Conservation (phyloP, 2,113 vertebrate genomes). For the Petroica traversi region DNA sequence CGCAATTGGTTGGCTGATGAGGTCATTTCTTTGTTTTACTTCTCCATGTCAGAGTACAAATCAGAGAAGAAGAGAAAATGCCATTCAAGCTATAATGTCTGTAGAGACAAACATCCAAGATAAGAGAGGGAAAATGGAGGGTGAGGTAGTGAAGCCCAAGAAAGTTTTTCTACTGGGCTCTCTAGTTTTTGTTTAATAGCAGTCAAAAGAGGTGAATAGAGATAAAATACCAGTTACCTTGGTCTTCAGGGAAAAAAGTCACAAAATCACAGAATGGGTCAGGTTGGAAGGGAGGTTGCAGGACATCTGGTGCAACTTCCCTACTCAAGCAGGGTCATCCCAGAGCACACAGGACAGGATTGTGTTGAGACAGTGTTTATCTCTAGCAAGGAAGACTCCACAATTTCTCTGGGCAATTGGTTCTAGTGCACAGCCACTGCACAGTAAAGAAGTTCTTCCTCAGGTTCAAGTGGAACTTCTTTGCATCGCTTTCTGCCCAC, state of each 20-base stretch:
- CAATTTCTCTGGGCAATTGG: background rate
- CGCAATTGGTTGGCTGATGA: background rate
- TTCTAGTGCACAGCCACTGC: rapidly evolving
- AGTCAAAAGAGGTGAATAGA: background rate
- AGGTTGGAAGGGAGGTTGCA: background rate
- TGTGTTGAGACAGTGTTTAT: background rate
- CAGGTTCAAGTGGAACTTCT: background rate
- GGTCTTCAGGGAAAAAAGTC: background rate
- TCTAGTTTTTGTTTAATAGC: background rate
- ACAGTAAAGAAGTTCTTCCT: background rate
- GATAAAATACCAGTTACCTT: background rate
- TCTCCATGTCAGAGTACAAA: background rate
- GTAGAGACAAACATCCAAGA: background rate
- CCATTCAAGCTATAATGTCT: background rate
- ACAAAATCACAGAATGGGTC: background rate
- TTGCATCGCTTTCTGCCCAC: background rate
- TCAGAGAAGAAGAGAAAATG: background rate
- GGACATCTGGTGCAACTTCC: background rate
- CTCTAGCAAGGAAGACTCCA: background rate
- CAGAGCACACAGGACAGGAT: background rate
- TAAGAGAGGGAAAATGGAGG: background rate
- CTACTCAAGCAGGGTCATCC: background rate
- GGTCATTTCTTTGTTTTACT: background rate
- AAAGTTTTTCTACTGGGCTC: background rate
- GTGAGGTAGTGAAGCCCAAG: background rate